A percentile compares a stretch with the other conserved stretches of the same genome.
Conservation (phyloP, 2,888 invertebrate species). For the Noctua janthe region DNA sequence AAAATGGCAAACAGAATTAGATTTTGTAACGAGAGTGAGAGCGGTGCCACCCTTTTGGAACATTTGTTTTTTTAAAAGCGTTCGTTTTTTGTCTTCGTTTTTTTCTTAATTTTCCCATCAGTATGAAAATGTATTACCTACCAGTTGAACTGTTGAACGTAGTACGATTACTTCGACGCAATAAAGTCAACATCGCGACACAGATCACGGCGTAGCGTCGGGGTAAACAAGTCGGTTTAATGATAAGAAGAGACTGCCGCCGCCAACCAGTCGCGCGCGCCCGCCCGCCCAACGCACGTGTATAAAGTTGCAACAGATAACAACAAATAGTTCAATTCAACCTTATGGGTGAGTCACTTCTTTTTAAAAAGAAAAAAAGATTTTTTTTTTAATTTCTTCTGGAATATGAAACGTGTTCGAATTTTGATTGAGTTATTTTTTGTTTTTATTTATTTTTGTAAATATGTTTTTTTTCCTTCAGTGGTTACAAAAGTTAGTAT, state of each 20-base stretch:
- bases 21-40: not conserved
- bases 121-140: conserved; percentile 40
- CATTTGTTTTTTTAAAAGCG: not conserved
- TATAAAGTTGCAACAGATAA: conserved; percentile 66
- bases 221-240: conserved; percentile 84
- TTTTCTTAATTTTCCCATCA: conserved; percentile 17
- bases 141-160: conserved; percentile 41
- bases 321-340: conserved; percentile 61
- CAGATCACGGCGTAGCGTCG: conserved; percentile 81
- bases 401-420: not conserved
- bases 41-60: not conserved
- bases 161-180: conserved; percentile 69
- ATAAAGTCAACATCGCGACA: conserved; percentile 78
- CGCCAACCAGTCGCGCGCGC: conserved; percentile 85
- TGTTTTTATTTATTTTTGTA: not conserved
- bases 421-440: conserved; percentile 8
- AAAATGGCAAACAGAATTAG: not conserved
- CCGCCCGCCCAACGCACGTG: conserved; percentile 86
- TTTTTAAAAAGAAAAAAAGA: not conserved
- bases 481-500: not conserved
- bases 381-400: not conserved
- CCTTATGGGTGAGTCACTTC: conserved; percentile 68
- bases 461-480: not conserved
- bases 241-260: conserved; percentile 81
- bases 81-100: not conserved